phyloP scores from a whole-genome alignment of 2,113 vertebrate species.

The Struthio camelus region DNA sequence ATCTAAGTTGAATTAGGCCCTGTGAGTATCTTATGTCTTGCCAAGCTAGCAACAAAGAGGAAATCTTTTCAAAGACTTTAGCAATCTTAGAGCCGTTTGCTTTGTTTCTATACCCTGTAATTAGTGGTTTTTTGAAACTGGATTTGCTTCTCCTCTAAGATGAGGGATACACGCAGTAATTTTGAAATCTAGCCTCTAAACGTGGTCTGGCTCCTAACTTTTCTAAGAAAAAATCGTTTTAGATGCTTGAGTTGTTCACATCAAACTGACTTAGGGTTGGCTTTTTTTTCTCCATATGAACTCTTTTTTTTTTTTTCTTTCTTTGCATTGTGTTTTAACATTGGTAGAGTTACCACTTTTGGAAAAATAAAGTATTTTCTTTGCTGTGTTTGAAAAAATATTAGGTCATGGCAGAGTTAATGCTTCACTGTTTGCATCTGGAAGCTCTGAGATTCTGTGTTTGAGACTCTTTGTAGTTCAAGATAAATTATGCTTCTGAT shows the following conservation, averaged over 20 bases:
- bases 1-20: not conserved
- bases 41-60: not conserved
- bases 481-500: conserved; percentile 4
- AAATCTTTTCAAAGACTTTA: conserved; percentile 8
- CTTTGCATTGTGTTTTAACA: not conserved
- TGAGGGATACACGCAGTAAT: not conserved
- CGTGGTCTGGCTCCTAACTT: not conserved
- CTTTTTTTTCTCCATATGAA: not conserved
- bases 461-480: not conserved
- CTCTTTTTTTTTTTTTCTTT: fast-evolving
- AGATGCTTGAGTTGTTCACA: not conserved
- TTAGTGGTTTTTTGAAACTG: conserved; percentile 53
- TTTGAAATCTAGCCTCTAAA: conserved; percentile 38
- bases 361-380: not conserved
- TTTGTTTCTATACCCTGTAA: conserved; percentile 46
- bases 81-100: not conserved
- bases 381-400: not conserved
- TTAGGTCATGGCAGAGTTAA: not conserved
- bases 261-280: not conserved
- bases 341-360: not conserved
- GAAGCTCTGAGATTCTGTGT: not conserved
- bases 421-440: not conserved
- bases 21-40: not conserved
- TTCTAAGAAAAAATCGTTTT: not conserved
- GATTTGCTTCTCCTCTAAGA: conserved; percentile 40